Percentiles rank a stretch among this genome's conserved stretches.
Conservation (phyloP, 2,797 vertebrate species). For the Eulemur coronatus region DNA sequence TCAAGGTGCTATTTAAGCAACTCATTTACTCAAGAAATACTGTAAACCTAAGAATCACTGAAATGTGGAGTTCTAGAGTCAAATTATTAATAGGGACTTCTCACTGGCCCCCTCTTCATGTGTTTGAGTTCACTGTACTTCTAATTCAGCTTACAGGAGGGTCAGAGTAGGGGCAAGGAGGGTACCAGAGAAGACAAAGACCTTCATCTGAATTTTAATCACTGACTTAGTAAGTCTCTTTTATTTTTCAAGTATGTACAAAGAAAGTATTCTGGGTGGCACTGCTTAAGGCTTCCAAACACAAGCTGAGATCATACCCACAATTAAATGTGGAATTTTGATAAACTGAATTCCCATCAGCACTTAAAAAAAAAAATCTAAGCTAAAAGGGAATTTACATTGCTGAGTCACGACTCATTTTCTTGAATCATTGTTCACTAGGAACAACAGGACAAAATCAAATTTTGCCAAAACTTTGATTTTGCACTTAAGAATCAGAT, state of each 20-base stretch:
- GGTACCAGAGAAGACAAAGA: slow-evolving; percentile 40
- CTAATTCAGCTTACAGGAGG: neutral
- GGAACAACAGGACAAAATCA: slow-evolving; percentile 13
- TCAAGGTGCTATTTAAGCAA: neutral
- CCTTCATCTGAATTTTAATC: neutral
- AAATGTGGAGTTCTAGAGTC: neutral
- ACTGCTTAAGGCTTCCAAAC: slow-evolving; percentile 38
- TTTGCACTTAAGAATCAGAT: neutral
- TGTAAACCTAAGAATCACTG: neutral
- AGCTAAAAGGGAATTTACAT: neutral
- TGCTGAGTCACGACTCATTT: neutral
- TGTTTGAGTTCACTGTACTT: neutral
- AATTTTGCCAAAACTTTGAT: neutral
- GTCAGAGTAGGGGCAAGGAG: neutral
- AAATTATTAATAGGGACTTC: neutral
- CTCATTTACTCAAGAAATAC: neutral
- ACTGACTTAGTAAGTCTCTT: neutral
- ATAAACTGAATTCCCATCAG: slow-evolving; percentile 11
- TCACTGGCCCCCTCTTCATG: neutral
- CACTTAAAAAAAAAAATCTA: neutral
- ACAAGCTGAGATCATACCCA: slow-evolving; percentile 42
- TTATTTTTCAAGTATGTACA: slow-evolving; percentile 14
- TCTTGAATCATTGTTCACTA: slow-evolving; percentile 1
- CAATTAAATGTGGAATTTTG: slow-evolving; percentile 52
- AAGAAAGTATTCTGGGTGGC: slow-evolving; percentile 31